Conservation (phyloP, 2,888 invertebrate genomes). For the Andrena camellia region DNA sequence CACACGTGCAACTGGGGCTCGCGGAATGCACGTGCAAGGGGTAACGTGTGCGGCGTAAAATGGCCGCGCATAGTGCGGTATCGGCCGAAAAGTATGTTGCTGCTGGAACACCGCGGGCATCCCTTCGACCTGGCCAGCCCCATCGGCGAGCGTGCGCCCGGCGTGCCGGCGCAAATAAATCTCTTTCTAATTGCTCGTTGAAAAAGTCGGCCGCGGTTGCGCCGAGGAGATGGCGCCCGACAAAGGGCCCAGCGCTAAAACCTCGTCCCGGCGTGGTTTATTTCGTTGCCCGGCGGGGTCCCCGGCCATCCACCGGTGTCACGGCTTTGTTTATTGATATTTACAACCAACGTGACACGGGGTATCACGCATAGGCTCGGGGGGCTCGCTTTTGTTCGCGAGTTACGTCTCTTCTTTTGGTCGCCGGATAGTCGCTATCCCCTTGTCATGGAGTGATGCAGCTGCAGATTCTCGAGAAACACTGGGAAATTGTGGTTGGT, state of each 20-base stretch:
- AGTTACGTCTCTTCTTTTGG: slow-evolving; percentile 27
- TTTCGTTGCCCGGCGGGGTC: slow-evolving; percentile 52
- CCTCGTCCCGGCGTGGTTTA: slow-evolving; percentile 64
- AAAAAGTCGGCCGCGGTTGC: slow-evolving; percentile 77
- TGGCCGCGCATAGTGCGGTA: slow-evolving; percentile 44
- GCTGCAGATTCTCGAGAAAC: slow-evolving; percentile 41
- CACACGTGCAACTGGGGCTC: slow-evolving; percentile 1
- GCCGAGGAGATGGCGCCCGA: slow-evolving; percentile 77
- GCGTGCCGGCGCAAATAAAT: slow-evolving; percentile 81
- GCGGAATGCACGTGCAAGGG: neutral
- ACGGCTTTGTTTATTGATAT: slow-evolving; percentile 78
- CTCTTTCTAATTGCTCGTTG: slow-evolving; percentile 82
- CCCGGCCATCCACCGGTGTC: slow-evolving; percentile 48
- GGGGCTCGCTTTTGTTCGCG: slow-evolving; percentile 44
- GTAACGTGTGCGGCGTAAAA: slow-evolving; percentile 21
- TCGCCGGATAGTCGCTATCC: neutral
- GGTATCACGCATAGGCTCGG: slow-evolving; percentile 4
- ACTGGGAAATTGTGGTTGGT: neutral
- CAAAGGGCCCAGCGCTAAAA: slow-evolving; percentile 76
- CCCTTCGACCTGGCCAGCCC: slow-evolving; percentile 31
- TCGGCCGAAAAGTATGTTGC: slow-evolving; percentile 65
- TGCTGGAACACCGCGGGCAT: slow-evolving; percentile 41
- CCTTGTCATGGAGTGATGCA: slow-evolving; percentile 29
- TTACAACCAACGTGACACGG: slow-evolving; percentile 67
- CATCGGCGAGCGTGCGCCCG: slow-evolving; percentile 64